Base-by-base conservation (phyloP, 2,797 vertebrate genomes). In the Parotocinclus haroldoi region DNA sequence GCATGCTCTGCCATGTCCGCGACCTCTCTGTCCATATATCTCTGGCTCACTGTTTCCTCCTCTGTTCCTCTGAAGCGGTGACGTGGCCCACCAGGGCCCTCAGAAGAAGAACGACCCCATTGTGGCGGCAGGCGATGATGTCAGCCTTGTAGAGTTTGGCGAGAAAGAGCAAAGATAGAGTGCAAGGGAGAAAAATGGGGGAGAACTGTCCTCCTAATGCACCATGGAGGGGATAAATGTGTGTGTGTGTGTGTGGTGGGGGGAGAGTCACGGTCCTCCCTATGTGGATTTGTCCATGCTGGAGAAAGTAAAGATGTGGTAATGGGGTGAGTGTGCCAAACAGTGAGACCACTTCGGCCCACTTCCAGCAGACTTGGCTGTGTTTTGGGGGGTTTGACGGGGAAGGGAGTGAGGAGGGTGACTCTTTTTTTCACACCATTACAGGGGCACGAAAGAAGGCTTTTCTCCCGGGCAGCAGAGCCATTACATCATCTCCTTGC, bases 91-190 rank as follows among this genome's bases (percentile, higher is more conserved):
- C 44, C 74, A 81, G 71, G 84, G 83, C 78, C 80, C 89, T 95
- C 90, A 95, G 85, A 88, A 86, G 87, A 91, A 89, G 85, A 93
- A 88, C 85, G 83, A 82, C 84, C 81, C 84, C 91, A 93, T 92
- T 90, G 90, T 91, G 72, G 81, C 77, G 49, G 71, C 70, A 62
- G 76, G 71, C 81, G 82, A 85, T 92, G 91, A 94, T 86, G 92
- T 94, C 92, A 94, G 88, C 83, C 82, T 84, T 85, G 88, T 85
- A 77, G 87, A 46, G 87, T 86, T 88, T 67, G 62, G 81, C 79
- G 17, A 52, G 37, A 57, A 63, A 50, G 5, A 58, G 44, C 16
- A 48, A 45, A 57, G 8, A 50, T 61, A 61, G 27, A 45, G 10
- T 44, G 19, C 18, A 27, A 60, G 50, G 45, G 38, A 60, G 54